phyloP scores from a whole-genome alignment of 2,888 invertebrate genomes.

The Liodrosophila aerea region DNA sequence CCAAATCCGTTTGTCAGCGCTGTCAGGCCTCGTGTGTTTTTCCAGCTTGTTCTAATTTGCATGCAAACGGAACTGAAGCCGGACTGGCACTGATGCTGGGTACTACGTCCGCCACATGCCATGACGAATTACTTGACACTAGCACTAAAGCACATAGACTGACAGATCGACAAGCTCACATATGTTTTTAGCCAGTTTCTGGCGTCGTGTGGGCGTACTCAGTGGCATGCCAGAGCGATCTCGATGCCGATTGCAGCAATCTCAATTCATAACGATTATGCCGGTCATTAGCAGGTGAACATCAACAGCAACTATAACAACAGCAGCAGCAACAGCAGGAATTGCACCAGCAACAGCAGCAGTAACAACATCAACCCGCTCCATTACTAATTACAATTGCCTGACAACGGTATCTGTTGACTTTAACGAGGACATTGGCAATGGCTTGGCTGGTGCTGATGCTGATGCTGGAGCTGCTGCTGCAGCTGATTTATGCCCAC shows the following conservation, averaged over 20 bases:
- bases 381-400: slow-evolving; percentile 60
- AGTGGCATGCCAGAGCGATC: slow-evolving; percentile 13
- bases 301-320: slow-evolving; percentile 10
- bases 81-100: slow-evolving; percentile 37
- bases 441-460: slow-evolving; percentile 9
- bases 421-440: slow-evolving; percentile 51
- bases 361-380: slow-evolving; percentile 18
- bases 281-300: slow-evolving; percentile 46
- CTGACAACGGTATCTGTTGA: slow-evolving; percentile 23
- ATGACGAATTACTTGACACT: slow-evolving; percentile 67
- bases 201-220: slow-evolving; percentile 48
- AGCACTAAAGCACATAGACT: neutral
- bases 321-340: no score
- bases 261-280: slow-evolving; percentile 68
- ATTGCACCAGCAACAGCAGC: slow-evolving; percentile 2
- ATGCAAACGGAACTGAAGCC: slow-evolving; percentile 71
- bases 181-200: no score
- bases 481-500: slow-evolving; percentile 62
- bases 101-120: slow-evolving; percentile 43
- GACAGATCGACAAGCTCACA: neutral
- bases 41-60: slow-evolving; percentile 71
- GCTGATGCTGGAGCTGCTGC: slow-evolving; percentile 19
- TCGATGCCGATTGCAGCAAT: slow-evolving; percentile 48
- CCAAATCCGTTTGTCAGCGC: slow-evolving; percentile 72
- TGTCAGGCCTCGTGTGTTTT: slow-evolving; percentile 56